Conservation (phyloP, 2,113 vertebrate genomes). For the Passer domesticus region DNA sequence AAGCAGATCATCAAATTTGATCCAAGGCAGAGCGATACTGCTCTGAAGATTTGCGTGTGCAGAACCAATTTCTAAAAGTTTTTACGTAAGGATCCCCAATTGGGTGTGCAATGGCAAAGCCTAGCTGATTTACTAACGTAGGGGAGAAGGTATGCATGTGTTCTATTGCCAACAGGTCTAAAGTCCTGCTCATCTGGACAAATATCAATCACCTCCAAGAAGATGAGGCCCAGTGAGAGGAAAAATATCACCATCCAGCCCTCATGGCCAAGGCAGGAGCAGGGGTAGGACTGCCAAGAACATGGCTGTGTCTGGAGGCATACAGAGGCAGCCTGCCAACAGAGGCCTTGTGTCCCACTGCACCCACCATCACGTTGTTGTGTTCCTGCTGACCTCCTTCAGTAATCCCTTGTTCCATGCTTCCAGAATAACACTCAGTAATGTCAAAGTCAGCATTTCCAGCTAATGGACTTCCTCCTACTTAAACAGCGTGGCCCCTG, state of each 20-base stretch:
- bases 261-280: background rate
- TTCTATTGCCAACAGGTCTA: background rate
- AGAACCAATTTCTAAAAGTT: background rate
- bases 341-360: background rate
- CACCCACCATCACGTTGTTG: background rate
- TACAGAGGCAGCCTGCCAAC: too few species aligned
- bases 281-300: background rate
- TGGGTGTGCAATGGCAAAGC: background rate
- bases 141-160: too few species aligned
- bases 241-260: background rate
- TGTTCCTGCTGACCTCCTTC: background rate
- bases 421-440: background rate
- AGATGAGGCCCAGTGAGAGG: background rate
- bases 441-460: background rate
- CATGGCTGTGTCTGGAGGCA: background rate
- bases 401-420: background rate
- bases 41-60: background rate
- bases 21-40: background rate
- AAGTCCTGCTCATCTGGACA: background rate
- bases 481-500: background rate
- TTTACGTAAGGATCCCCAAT: background rate
- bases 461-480: background rate
- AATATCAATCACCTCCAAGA: fast-evolving
- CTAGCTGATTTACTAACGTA: background rate
- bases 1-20: background rate